Conservation (phyloP, 2,888 invertebrate genomes). For the Penaeus monodon region DNA sequence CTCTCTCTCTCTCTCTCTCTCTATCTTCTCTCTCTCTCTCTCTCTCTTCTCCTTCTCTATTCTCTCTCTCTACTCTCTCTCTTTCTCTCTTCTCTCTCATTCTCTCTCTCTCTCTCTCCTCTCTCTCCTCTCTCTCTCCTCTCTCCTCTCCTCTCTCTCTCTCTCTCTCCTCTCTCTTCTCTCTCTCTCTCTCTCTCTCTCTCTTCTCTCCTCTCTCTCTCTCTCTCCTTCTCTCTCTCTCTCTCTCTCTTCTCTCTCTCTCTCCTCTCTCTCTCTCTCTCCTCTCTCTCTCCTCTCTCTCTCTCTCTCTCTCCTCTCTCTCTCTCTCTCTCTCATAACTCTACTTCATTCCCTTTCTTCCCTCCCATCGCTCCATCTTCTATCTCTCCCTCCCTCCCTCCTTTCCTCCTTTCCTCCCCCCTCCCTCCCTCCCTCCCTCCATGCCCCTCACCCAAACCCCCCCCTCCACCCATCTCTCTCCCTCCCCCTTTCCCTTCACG, state of each 20-base stretch:
- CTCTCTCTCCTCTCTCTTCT: not conserved
- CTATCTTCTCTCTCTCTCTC: not conserved
- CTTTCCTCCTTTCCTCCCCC: not conserved
- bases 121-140: not conserved
- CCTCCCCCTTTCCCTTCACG: not conserved
- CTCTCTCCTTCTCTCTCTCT: conserved; percentile 4
- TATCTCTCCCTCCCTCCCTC: not conserved
- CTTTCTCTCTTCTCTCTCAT: not conserved
- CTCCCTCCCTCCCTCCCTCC: too few relatives aligned
- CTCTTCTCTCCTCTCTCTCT: not conserved
- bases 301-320: not conserved
- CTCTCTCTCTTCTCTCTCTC: not conserved
- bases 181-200: too few relatives aligned
- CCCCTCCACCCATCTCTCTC: not conserved
- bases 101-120: too few relatives aligned
- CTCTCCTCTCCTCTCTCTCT: not conserved
- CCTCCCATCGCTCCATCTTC: too few relatives aligned
- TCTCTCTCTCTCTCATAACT: not conserved
- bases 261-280: not conserved
- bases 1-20: not conserved
- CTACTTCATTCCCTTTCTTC: too few relatives aligned
- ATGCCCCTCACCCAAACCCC: too few relatives aligned
- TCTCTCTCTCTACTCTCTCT: not conserved
- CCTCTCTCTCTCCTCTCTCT: not conserved
- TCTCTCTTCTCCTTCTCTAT: not conserved